phyloP scores from a whole-genome alignment of 2,888 invertebrate genomes.

The Nomada fucata region DNA sequence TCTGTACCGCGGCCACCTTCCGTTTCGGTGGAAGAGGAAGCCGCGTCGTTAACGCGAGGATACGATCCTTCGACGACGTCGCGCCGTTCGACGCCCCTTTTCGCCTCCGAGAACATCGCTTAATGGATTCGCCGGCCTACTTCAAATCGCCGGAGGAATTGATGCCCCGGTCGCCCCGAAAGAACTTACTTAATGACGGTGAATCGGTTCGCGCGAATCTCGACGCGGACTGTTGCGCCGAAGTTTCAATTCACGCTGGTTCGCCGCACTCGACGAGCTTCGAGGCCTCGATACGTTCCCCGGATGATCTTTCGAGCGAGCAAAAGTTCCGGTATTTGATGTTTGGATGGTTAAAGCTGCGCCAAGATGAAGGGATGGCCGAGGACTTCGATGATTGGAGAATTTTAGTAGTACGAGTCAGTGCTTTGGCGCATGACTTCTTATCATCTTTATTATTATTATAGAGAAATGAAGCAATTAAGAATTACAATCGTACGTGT shows the following conservation, averaged over 20 bases:
- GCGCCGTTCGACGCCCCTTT: conserved; percentile 71
- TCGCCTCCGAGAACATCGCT: conserved; percentile 71
- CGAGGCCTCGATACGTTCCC: too few relatives aligned
- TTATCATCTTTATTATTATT: too few relatives aligned
- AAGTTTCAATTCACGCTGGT: background rate
- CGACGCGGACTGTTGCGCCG: conserved; percentile 6
- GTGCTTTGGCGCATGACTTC: background rate
- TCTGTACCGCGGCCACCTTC: conserved; percentile 30
- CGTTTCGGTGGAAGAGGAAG: conserved; percentile 61
- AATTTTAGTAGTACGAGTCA: conserved; percentile 17
- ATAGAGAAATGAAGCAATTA: too few relatives aligned
- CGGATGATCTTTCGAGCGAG: too few relatives aligned
- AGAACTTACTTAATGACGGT: conserved; percentile 65
- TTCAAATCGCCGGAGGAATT: conserved; percentile 70
- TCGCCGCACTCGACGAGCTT: background rate
- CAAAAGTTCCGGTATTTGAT: too few relatives aligned
- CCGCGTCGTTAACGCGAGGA: conserved; percentile 70
- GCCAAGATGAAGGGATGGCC: too few relatives aligned
- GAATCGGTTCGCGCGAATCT: conserved; percentile 55
- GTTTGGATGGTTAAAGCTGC: too few relatives aligned
- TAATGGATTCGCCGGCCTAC: conserved; percentile 73
- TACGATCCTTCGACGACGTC: conserved; percentile 70
- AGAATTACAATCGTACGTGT: too few relatives aligned
- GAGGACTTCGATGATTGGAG: background rate
- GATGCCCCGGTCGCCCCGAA: conserved; percentile 61